Evolutionary conservation across 2,113 vertebrate genomes (phyloP).

Genomic region (Leucoraja erinaceus): DNA sequence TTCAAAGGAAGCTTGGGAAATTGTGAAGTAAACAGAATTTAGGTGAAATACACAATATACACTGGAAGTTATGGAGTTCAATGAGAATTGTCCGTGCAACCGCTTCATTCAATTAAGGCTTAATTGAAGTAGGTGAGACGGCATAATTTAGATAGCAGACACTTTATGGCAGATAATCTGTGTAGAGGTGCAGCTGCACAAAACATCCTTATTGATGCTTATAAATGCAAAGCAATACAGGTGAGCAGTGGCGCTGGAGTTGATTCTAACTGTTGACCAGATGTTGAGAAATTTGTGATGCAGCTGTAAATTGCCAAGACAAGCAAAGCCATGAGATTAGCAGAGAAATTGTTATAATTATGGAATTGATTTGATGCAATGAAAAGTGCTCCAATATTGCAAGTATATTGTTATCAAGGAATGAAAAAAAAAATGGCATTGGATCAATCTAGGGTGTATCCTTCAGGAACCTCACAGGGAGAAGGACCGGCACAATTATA

Average conservation of each 20-base stretch:
- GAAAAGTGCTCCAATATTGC: neutral
- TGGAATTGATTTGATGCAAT: neutral
- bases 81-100: neutral
- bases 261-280: neutral
- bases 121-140: neutral
- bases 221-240: neutral
- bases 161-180: neutral
- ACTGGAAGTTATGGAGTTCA: neutral
- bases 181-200: neutral
- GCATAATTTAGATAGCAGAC: too few species aligned
- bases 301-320: neutral
- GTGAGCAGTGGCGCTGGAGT: neutral
- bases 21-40: slow-evolving; percentile 14
- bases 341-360: neutral
- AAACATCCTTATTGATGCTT: neutral
- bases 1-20: neutral
- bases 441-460: neutral
- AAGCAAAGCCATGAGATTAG: neutral
- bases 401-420: neutral
- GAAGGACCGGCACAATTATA: neutral
- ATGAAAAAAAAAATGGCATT: neutral
- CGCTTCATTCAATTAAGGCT: neutral
- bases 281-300: neutral
- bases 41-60: neutral
- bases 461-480: neutral